Evolutionary conservation across 2,113 vertebrate species (phyloP), one percentile per base, ranked within the genome.

Genomic region (Columbina picui): DNA sequence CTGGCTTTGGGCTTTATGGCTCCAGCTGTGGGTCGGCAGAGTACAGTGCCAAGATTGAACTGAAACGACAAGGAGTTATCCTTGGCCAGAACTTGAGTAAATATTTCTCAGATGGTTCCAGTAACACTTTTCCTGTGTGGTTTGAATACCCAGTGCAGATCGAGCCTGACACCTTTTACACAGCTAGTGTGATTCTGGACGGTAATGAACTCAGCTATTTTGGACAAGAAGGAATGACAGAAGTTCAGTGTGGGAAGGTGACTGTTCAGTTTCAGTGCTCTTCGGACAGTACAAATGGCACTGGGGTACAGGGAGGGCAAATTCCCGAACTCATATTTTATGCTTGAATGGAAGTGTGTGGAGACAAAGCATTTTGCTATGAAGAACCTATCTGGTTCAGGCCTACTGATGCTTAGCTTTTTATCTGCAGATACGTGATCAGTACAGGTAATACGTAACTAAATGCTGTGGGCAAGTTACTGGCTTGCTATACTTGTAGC

Each of bases 181-280:
- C 99, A 2, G 99, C 99, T 32, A 99, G 99, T 1, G 99, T 99
- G 86, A 98, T 99, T 73, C 98, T 99, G 93, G 99, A 99, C 38
- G 99, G 99, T 64, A 99, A 98, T 0, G 99, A 99, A 97, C 98
- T 99, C 86, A 99, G 99, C 96, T 99, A 99, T 96, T 99, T 99
- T 38, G 99, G 99, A 82, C 99, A 99, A 76, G 99, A 99, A 92
- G 99, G 99, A 69, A 99, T 99, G 99, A 99, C 99, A 12, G 99
- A 99, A 96, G 99, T 99, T 52, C 99, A 99, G 95, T 99, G 99
- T 95, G 99, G 99, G 67, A 99, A 99, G 97, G 99, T 99, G 95
- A 99, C 99, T 80, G 99, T 99, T 87, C 99, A 99, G 96, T 99
- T 99, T 89, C 99, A 99, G 98, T 99, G 99, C 93, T 99, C 99